Percentiles rank a stretch among this genome's conserved stretches.
Conservation (phyloP, 2,113 vertebrate species). For the Smithornis capensis region DNA sequence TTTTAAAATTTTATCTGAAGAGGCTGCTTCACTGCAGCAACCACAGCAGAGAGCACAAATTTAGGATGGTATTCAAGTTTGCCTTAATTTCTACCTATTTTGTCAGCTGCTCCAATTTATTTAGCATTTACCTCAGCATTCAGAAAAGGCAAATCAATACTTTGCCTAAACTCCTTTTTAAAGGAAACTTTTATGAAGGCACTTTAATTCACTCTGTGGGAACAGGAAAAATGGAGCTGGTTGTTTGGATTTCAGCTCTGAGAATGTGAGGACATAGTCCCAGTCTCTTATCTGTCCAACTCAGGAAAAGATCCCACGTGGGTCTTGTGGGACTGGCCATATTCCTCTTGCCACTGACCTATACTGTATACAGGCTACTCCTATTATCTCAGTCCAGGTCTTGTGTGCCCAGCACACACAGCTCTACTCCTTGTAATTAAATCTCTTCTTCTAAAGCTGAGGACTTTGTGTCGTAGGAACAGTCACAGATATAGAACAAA, state of each 20-base stretch:
- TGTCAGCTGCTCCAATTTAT: neutral
- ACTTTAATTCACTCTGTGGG: neutral
- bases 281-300: neutral
- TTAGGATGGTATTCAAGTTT: neutral
- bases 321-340: neutral
- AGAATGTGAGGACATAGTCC: fast-evolving
- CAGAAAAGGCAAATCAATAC: neutral
- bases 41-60: neutral
- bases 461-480: neutral
- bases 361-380: fast-evolving
- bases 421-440: neutral
- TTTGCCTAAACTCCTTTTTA: neutral
- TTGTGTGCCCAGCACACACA: neutral
- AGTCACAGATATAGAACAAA: neutral
- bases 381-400: neutral
- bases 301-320: fast-evolving
- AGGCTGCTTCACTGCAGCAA: neutral
- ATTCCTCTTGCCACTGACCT: neutral
- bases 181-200: neutral
- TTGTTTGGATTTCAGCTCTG: neutral
- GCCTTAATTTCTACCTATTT: neutral
- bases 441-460: neutral
- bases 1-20: neutral
- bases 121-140: neutral
- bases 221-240: neutral